Evolutionary conservation across 2,888 invertebrate species (phyloP).

Genomic region (Tineola bisselliella): DNA sequence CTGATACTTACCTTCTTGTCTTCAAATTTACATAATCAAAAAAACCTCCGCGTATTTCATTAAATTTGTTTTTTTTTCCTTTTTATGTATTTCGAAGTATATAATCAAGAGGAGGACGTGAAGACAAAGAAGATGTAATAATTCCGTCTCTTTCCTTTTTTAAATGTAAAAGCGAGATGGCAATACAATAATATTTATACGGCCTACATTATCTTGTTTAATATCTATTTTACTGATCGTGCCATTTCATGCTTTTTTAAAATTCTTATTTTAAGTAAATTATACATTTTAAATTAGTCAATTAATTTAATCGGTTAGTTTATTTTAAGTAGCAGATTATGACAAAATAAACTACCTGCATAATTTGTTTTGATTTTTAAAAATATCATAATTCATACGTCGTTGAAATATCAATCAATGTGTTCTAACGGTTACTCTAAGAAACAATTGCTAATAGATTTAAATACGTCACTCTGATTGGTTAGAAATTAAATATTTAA

Average conservation of each 20-base stretch:
- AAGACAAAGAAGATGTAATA: too few species aligned
- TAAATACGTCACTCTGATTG: neutral
- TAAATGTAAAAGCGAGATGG: neutral
- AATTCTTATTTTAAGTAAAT: neutral
- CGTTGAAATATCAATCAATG: neutral
- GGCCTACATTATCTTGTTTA: neutral
- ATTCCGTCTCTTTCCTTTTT: too few species aligned
- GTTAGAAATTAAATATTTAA: neutral
- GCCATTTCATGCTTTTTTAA: neutral
- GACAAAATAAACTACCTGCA: neutral
- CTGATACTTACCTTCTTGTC: too few species aligned
- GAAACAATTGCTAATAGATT: neutral
- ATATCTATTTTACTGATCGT: constrained; percentile 4
- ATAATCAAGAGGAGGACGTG: too few species aligned
- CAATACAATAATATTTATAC: neutral
- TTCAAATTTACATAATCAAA: too few species aligned
- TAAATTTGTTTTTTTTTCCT: too few species aligned
- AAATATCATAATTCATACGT: neutral
- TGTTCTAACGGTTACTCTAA: neutral
- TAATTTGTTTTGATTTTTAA: too few species aligned
- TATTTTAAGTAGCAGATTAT: constrained; percentile 3
- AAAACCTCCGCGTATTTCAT: too few species aligned
- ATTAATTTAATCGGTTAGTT: constrained; percentile 8
- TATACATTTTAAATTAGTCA: constrained; percentile 8
- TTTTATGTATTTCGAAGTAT: too few species aligned